phyloP scores from a whole-genome alignment of 2,797 vertebrate species.

The Nyctalus aviator region DNA sequence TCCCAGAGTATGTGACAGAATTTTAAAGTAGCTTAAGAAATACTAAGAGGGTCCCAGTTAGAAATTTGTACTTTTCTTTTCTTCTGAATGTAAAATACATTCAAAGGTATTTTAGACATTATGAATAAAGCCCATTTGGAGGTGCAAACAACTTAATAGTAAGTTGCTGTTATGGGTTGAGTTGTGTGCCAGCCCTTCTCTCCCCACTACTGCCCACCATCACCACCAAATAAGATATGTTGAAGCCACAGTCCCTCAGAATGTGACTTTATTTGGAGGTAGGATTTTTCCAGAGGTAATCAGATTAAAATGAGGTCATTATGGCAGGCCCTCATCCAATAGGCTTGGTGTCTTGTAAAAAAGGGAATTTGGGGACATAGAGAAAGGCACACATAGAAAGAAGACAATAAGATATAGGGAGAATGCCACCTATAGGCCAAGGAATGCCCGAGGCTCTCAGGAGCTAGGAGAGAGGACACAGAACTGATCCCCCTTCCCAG shows the following conservation, averaged over 20 bases:
- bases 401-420: not conserved
- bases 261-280: not conserved
- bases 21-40: slow-evolving; percentile 39
- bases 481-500: not conserved
- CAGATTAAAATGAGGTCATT: not conserved
- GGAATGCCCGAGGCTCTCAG: not conserved
- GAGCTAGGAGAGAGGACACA: not conserved
- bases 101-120: not conserved
- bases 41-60: not conserved
- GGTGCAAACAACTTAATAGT: not conserved
- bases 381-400: not conserved
- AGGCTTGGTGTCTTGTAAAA: not conserved
- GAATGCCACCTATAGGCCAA: not conserved
- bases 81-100: not conserved
- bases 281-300: not conserved
- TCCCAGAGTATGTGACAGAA: not conserved
- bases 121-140: not conserved
- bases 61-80: not conserved
- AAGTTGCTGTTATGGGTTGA: not conserved
- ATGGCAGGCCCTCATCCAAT: not conserved
- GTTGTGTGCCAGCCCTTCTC: not conserved
- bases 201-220: not conserved
- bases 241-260: not conserved
- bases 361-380: not conserved
- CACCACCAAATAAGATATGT: not conserved